Evolutionary conservation across 2,888 invertebrate species (phyloP).

Genomic region (Spodoptera exigua): DNA sequence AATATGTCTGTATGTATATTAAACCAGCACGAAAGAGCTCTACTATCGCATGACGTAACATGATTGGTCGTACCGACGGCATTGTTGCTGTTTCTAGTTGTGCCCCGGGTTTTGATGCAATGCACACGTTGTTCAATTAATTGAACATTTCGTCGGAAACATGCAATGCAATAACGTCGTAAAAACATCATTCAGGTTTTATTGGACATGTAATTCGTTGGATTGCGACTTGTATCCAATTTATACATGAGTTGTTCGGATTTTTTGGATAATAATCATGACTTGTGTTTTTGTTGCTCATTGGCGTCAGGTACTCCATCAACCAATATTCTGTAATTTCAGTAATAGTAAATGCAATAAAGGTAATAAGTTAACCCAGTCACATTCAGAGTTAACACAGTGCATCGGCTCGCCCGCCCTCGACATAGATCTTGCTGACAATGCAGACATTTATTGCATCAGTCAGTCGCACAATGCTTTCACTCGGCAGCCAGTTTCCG

Average conservation of each 20-base stretch:
- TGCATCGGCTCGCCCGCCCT: slow-evolving; percentile 65
- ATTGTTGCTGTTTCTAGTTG: slow-evolving; percentile 58
- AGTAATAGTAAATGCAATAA: background rate
- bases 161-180: slow-evolving; percentile 48
- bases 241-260: slow-evolving; percentile 24
- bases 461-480: slow-evolving; percentile 84
- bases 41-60: slow-evolving; percentile 56
- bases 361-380: slow-evolving; percentile 1
- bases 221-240: slow-evolving; percentile 37
- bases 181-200: slow-evolving; percentile 49
- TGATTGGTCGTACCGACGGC: slow-evolving; percentile 53
- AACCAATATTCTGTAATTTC: no score
- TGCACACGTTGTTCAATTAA: slow-evolving; percentile 58
- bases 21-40: slow-evolving; percentile 62
- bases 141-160: slow-evolving; percentile 52
- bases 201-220: slow-evolving; percentile 49
- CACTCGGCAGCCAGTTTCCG: slow-evolving; percentile 83
- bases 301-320: background rate
- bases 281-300: background rate
- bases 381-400: slow-evolving; percentile 10
- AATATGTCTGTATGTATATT: slow-evolving; percentile 60
- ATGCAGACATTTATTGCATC: slow-evolving; percentile 74
- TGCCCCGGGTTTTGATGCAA: slow-evolving; percentile 52
- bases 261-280: slow-evolving; percentile 16
- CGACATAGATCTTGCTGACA: slow-evolving; percentile 75